Evolutionary conservation across 2,888 invertebrate genomes (phyloP), one percentile per base, ranked within the genome.

Genomic region (Siphlonurus alternatus): DNA sequence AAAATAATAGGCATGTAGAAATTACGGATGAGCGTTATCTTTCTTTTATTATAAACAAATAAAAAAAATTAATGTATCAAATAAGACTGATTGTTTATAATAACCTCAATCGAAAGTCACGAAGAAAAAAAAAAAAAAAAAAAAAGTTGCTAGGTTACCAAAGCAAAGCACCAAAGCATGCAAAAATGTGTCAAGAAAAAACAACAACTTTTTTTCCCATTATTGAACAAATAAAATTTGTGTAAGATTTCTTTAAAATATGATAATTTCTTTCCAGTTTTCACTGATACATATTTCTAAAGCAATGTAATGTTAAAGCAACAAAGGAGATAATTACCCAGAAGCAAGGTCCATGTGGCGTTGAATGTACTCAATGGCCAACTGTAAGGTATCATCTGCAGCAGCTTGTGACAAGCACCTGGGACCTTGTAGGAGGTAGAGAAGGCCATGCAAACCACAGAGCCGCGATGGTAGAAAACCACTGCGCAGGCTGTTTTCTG

Each of bases 361-460:
- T 66, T 79, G 79, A 63, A 82, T 75, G 65, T 81, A 81, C 66
- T 81, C 81, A 18, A 78, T 75, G 20, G 63, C 66, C 25, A 54
- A 38, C 10, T 23, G 63, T 18, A 64, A 59, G 19, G 24, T 18
- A 7, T 56, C 56, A 22, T 56, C 56, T 5, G 56, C n/a, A n/a
- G 22, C 5, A 5, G n/a, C 56, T 38, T 38, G 38, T 38, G 38
- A 15, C 15, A 38, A 38, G 15, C 15, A 38, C 15, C 38, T 38
- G 15, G 38, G 38, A 22, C 56, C 65, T 75, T 88, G 86, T 61
- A 88, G 74, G 38, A 88, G 74, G 72, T 86, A 87, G 24, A 87
- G 74, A 2, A 83, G 72, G 2, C 87, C 87, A 70, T 86, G 82
- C n/a, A 87, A 74, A 23, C 83, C 80, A 1, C 84, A 78, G 24